These are phyloP conservation scores for Nycticebus coucang DNA, from an alignment of 2,113 vertebrate species.

Conservation along the genomic window DNA sequence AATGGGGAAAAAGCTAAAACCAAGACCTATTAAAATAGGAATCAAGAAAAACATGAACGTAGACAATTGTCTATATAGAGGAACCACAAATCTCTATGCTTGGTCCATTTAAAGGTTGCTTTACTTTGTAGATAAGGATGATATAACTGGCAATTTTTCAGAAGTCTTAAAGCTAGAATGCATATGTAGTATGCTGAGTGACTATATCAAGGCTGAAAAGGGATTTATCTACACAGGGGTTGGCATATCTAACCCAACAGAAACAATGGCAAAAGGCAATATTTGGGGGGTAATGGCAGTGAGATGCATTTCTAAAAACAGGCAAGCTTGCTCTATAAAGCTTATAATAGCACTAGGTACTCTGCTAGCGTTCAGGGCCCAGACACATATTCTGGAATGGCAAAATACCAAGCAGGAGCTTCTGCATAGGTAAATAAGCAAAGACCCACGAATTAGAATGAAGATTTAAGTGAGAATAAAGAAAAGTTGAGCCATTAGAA, in stretches of 20 bases:
- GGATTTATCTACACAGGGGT: neutral
- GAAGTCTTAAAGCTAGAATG: neutral
- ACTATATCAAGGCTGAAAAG: neutral
- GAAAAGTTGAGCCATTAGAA: slow-evolving; percentile 41
- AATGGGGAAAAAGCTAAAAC: neutral
- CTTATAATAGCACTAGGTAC: neutral
- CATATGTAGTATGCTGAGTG: neutral
- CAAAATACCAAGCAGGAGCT: neutral
- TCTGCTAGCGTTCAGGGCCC: neutral
- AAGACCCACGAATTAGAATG: neutral
- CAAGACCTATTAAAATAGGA: neutral
- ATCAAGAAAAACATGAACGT: neutral
- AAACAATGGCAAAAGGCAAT: neutral
- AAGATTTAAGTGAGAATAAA: neutral
- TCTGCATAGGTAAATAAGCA: neutral
- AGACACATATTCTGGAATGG: neutral
- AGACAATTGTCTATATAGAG: neutral
- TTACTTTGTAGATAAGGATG: neutral
- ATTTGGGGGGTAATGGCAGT: neutral
- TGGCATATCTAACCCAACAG: neutral
- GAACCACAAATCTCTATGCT: neutral
- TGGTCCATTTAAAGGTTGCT: neutral
- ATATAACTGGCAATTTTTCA: neutral
- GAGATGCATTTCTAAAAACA: neutral
- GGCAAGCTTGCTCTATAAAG: neutral